phyloP scores from a whole-genome alignment of 2,888 invertebrate species.

The Anthrax anthrax region DNA sequence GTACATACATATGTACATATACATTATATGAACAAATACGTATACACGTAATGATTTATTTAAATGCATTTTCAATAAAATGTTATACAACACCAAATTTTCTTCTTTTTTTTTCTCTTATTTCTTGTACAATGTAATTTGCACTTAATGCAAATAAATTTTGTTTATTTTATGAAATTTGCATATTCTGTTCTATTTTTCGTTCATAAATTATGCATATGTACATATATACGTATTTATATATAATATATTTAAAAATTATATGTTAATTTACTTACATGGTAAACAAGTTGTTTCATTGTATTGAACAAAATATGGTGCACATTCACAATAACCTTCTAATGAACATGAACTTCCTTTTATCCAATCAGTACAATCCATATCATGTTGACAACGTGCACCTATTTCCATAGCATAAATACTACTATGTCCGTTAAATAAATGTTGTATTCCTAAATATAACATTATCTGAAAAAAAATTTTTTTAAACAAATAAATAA shows the following conservation, averaged over 20 bases:
- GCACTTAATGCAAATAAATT: too few species aligned
- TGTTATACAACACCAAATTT: too few species aligned
- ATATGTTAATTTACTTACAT: slow-evolving; percentile 46
- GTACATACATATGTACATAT: too few species aligned
- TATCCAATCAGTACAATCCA: slow-evolving; percentile 36
- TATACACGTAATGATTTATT: too few species aligned
- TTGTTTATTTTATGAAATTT: too few species aligned
- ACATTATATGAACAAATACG: too few species aligned
- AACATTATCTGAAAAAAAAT: background rate
- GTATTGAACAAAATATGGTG: slow-evolving; percentile 65
- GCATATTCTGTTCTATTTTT: too few species aligned
- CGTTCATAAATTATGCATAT: too few species aligned
- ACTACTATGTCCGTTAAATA: slow-evolving; percentile 5
- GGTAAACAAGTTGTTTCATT: slow-evolving; percentile 68
- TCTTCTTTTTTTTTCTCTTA: too few species aligned
- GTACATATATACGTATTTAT: background rate
- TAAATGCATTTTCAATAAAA: too few species aligned
- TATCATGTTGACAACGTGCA: slow-evolving; percentile 34
- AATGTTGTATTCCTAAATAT: background rate
- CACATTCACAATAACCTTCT: slow-evolving; percentile 60
- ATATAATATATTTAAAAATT: background rate
- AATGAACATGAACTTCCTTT: slow-evolving; percentile 34
- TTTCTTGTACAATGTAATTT: too few species aligned
- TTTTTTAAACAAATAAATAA: too few species aligned
- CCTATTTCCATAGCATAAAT: slow-evolving; percentile 23